Percentiles rank a stretch among this genome's conserved stretches.
Evolutionary conservation across 2,797 vertebrate species (phyloP).

Genomic region (Fistularia tabacaria): DNA sequence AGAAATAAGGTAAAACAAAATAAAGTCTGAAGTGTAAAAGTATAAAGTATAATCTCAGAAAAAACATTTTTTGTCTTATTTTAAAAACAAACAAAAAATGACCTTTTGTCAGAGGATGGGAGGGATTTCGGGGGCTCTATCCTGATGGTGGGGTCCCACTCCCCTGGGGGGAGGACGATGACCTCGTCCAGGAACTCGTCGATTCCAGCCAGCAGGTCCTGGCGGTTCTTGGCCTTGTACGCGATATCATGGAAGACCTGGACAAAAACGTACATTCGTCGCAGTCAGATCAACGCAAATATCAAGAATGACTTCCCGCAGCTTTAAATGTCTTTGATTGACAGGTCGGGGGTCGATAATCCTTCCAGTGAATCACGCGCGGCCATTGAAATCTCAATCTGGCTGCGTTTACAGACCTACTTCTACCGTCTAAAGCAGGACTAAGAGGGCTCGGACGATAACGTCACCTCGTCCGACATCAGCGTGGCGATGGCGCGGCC

Average conservation of each 20-base stretch:
- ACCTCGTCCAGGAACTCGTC: constrained; percentile 98
- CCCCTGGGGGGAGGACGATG: constrained; percentile 95
- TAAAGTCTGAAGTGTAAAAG: no score
- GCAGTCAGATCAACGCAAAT: constrained; percentile 5
- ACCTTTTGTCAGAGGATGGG: constrained; percentile 97
- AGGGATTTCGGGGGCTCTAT: constrained; percentile 96
- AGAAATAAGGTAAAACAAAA: no score
- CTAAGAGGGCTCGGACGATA: no score
- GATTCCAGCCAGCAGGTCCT: constrained; percentile 94
- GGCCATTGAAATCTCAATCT: no score
- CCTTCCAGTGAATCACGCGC: no score
- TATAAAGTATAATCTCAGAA: no score
- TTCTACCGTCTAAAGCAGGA: no score
- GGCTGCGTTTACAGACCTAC: no score
- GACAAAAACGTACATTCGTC: no score
- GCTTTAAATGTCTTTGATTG: neutral
- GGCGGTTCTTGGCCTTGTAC: constrained; percentile 96
- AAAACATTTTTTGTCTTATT: no score
- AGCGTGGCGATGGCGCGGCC: constrained; percentile 94
- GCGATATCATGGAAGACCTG: constrained; percentile 98
- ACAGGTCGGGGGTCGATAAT: neutral
- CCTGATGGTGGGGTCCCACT: constrained; percentile 96
- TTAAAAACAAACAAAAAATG: neutral
- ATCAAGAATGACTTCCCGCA: neutral
- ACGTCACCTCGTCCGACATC: constrained; percentile 94